Evolutionary conservation across 53 echinoderm and acorn worm genomes (phyloP), one percentile per base, ranked within the genome.

Genomic region (Temnopleurus reevesii): DNA sequence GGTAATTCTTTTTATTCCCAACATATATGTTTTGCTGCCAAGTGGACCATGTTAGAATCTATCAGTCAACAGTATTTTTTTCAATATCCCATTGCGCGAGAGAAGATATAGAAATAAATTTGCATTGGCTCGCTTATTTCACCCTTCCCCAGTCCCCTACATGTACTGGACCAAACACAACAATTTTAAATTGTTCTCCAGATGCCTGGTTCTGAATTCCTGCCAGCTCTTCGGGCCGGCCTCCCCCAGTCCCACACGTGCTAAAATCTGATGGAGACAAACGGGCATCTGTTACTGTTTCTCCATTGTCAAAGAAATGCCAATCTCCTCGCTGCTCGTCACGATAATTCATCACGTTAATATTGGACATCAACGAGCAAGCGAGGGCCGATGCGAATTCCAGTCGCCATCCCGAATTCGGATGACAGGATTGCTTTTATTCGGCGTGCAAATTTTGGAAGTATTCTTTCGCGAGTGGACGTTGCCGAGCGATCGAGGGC

Each of bases 201-300:
- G 71, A 71, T 71, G 71, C 1, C 36, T 36, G 71, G 21, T 41
- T 64, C 41, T 36, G 23, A 71, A 71, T 71, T 71, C 71, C 71
- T 41, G 10, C n/a, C 3, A 71, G 43, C 36, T 43, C 5, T 43
- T 21, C 41, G 21, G 18, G 38, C 71, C 28, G 8, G 8, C 33
- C 71, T 12, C 36, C 41, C 38, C 71, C 71, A 71, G 36, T 12
- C 36, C 41, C 38, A 36, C 71, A 71, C 41, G 23, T 43, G 71
- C 21, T 43, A 23, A 71, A n/a, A 41, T 71, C 15, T 19, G 71
- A 21, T 71, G 63, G 63, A 63, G 10, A 30, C 34, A 30, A 63
- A 31, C 4, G 41, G 23, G 18, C 71, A 71, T 71, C 71, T 71
- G 71, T 71, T 41, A 71, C 71, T 38, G 71, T 41, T 71, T 71